Percentiles rank a stretch among this genome's conserved stretches.
These are phyloP conservation scores for Geopemphigus sp. DNA, from an alignment of 1,140 invertebrate species.

Conservation along the genomic window DNA sequence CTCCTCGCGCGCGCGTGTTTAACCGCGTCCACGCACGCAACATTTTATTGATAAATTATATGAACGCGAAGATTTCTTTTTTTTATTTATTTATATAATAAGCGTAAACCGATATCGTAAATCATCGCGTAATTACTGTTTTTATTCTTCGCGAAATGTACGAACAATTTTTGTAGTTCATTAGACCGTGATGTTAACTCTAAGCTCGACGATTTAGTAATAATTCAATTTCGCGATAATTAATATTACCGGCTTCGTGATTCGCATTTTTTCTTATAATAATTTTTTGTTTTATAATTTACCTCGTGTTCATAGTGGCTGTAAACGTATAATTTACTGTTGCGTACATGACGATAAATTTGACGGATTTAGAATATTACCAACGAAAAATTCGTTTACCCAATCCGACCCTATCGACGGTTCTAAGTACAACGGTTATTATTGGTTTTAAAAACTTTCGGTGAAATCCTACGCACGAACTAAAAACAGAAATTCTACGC, in stretches of 20 bases:
- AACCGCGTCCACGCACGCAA: too few species aligned
- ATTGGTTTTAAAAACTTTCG: too few species aligned
- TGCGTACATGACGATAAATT: too few species aligned
- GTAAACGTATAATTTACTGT: too few species aligned
- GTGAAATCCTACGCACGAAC: too few species aligned
- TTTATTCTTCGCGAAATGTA: background rate
- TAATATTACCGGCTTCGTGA: background rate
- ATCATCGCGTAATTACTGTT: background rate
- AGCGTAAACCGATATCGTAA: background rate
- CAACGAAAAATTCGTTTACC: too few species aligned
- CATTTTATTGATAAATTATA: too few species aligned
- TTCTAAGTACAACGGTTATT: too few species aligned
- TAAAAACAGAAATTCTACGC: too few species aligned
- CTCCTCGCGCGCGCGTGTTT: too few species aligned
- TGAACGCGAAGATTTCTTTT: background rate
- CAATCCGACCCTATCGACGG: too few species aligned
- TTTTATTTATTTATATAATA: background rate
- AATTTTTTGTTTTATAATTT: background rate
- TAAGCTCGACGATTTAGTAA: background rate
- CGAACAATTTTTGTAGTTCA: background rate
- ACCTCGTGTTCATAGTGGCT: background rate
- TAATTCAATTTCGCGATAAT: background rate
- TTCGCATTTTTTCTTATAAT: background rate
- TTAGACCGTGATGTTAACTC: background rate
- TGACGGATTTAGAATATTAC: too few species aligned